Percentiles rank a stretch among this genome's conserved stretches.
phyloP scores from a whole-genome alignment of 2,888 invertebrate species.

The Herminia tarsipennalis region DNA sequence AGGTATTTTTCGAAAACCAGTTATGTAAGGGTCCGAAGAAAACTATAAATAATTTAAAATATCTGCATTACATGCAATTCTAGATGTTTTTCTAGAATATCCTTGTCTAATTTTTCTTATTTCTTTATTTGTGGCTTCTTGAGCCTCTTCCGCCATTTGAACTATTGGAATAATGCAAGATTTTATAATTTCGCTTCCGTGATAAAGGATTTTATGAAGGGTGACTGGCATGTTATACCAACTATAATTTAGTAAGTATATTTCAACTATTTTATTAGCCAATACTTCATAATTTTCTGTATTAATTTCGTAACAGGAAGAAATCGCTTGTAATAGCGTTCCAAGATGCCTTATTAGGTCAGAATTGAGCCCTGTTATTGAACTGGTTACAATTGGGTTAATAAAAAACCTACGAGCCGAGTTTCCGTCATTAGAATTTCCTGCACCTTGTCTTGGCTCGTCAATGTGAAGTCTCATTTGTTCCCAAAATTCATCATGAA shows the following conservation, averaged over 20 bases:
- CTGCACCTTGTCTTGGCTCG: no score
- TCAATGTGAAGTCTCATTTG: no score
- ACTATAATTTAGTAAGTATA: no score
- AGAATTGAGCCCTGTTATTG: no score
- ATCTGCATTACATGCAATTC: not conserved
- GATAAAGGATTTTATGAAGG: not conserved
- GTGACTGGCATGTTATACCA: no score
- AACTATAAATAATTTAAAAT: not conserved
- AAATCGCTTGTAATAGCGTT: not conserved
- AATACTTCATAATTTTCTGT: no score
- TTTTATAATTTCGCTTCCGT: not conserved
- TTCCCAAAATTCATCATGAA: no score
- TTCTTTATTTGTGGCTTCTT: no score
- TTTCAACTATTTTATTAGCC: no score
- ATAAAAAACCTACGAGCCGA: no score
- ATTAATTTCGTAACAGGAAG: not conserved
- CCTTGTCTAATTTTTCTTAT: not conserved
- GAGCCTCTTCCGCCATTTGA: not conserved
- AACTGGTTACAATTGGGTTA: no score
- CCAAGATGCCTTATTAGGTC: not conserved
- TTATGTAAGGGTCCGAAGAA: not conserved
- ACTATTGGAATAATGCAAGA: not conserved
- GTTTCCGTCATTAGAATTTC: no score
- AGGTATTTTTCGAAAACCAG: not conserved
- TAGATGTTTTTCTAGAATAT: not conserved